A percentile compares a stretch with the other conserved stretches of the same genome.
phyloP scores from a whole-genome alignment of 2,113 vertebrate genomes.

The Microcebus griseorufus region DNA sequence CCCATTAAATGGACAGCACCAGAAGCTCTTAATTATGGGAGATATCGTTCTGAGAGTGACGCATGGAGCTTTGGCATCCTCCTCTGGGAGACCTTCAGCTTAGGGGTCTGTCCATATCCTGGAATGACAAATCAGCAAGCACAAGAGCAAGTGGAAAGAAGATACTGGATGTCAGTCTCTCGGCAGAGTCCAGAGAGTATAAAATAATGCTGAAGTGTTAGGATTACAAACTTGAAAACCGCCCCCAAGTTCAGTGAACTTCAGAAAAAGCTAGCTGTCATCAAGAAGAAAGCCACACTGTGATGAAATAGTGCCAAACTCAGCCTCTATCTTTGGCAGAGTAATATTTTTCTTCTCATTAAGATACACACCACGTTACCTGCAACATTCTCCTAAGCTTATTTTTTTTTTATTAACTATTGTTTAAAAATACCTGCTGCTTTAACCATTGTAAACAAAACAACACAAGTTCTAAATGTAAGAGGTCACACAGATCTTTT shows the following conservation, averaged over 20 bases:
- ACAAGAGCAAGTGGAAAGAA: constrained; percentile 96
- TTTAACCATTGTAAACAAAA: constrained; percentile 77
- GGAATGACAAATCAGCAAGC: constrained; percentile 99
- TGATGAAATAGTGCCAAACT: constrained; percentile 73
- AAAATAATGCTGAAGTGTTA: constrained; percentile 93
- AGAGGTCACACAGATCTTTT: constrained; percentile 70
- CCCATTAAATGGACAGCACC: constrained; percentile 98
- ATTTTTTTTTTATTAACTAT: constrained; percentile 70
- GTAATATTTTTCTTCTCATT: constrained; percentile 79
- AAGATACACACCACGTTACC: constrained; percentile 78
- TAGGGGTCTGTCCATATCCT: constrained; percentile 96
- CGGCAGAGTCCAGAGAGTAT: constrained; percentile 92
- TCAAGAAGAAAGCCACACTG: constrained; percentile 91
- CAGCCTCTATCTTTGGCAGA: constrained; percentile 75
- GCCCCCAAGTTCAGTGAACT: constrained; percentile 92
- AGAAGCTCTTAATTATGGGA: constrained; percentile 96
- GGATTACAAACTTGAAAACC: constrained; percentile 93
- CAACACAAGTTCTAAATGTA: constrained; percentile 73
- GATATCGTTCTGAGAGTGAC: constrained; percentile 96
- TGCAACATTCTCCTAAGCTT: constrained; percentile 74
- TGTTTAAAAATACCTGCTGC: constrained; percentile 43
- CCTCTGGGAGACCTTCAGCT: constrained; percentile 97
- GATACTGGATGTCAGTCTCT: constrained; percentile 93
- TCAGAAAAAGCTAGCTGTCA: constrained; percentile 89
- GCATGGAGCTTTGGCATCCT: constrained; percentile 98